Conservation (phyloP, 2,797 vertebrate species). For the Chelon labrosus region DNA sequence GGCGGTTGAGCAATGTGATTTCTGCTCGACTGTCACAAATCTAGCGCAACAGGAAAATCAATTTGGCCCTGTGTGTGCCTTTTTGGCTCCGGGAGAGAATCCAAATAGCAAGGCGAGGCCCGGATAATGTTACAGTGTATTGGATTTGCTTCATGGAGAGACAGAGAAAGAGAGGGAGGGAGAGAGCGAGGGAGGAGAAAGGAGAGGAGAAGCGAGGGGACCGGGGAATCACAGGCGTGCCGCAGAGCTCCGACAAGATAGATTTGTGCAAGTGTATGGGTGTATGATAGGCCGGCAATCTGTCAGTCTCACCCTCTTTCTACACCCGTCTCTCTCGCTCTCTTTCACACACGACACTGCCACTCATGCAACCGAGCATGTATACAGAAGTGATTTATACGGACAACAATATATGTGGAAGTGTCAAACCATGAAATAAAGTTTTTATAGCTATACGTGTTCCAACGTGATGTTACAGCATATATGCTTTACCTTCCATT, state of each 20-base stretch:
- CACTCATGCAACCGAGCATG: slow-evolving; percentile 45
- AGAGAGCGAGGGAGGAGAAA: slow-evolving; percentile 42
- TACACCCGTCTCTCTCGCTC: slow-evolving; percentile 18
- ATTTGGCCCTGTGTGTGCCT: slow-evolving; percentile 85
- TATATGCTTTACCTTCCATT: slow-evolving; percentile 17
- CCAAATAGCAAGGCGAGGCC: slow-evolving; percentile 83
- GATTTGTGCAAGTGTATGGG: slow-evolving; percentile 76
- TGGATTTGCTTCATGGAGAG: slow-evolving; percentile 86
- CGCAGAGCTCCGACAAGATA: slow-evolving; percentile 72
- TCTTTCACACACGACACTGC: slow-evolving; percentile 20
- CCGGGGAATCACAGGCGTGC: slow-evolving; percentile 73
- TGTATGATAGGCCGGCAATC: slow-evolving; percentile 76
- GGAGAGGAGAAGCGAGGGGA: slow-evolving; percentile 55
- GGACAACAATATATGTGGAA: slow-evolving; percentile 45
- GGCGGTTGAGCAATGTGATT: slow-evolving; percentile 85
- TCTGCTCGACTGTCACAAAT: slow-evolving; percentile 88
- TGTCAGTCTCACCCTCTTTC: slow-evolving; percentile 61
- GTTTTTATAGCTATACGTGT: slow-evolving; percentile 41
- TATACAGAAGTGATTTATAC: slow-evolving; percentile 52
- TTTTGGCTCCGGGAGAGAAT: slow-evolving; percentile 82
- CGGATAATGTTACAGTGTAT: slow-evolving; percentile 85
- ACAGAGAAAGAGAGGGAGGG: slow-evolving; percentile 54
- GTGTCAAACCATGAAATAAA: slow-evolving; percentile 54
- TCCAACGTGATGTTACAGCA: slow-evolving; percentile 17
- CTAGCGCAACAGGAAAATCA: slow-evolving; percentile 88